Base-by-base conservation (phyloP, 2,797 vertebrate species). In the Percopsis omiscomaycus region DNA sequence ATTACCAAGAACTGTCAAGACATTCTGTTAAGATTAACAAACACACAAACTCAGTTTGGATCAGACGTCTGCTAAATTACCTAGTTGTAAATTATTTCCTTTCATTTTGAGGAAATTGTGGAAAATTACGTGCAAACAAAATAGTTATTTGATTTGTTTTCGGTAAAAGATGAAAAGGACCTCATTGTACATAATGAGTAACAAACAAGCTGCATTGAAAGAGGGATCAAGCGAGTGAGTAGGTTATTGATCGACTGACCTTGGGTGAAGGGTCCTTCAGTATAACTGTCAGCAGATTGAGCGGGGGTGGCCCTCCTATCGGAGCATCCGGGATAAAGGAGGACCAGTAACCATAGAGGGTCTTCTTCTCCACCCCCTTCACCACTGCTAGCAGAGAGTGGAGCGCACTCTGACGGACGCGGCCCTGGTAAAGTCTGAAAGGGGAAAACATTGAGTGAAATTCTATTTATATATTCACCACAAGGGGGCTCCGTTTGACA, bases 301-400 rank as follows among this genome's bases (percentile, higher is more conserved):
- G 92, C 6, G 96, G 91, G 4, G 98, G 95, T 0, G 93, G 94
- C 59, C 95, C 93, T 74, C 95, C 95, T 2, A 94, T 89, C 0
- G 96, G 94, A 0, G 93, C 92, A 69, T 97, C 96, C 0, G 98
- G 95, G 79, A 99, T 90, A 86, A 99, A 99, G 0, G 96, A 96
- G 30, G 97, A 95, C 98, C 98, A 99, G 88, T 97, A 99, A 10
- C 97, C 97, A 14, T 97, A 99, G 11, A 99, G 89, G 61, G 94
- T 89, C 78, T 93, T 92, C 74, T 95, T 99, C 75, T 99, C 97
- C 22, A 97, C 91, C 5, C 93, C 93, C 77, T 96, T 98, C 66
- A 98, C 91, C 57, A 94, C 88, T 0, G 94, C 94, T 51, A 98
- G 91, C 85, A 99, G 94, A 79, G 95, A 97, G 61, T 94, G 93